These are phyloP conservation scores for Entosphenus tridentatus DNA, from an alignment of 2,113 vertebrate genomes.

Conservation along the genomic window DNA sequence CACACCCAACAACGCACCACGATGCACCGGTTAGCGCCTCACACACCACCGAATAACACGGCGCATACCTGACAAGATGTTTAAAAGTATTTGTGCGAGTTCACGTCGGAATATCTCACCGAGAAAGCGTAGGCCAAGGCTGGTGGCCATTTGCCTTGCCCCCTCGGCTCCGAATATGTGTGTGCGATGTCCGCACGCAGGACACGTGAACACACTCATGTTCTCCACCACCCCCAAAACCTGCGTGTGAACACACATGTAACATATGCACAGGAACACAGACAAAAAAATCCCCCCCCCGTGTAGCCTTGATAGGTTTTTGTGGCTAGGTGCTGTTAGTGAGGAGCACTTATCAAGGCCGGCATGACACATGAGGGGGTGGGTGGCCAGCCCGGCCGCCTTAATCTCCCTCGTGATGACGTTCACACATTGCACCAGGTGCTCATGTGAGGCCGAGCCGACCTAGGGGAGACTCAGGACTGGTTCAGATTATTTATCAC, in stretches of 20 bases:
- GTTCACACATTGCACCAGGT: no score
- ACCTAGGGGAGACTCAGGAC: no score
- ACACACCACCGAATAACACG: conserved; percentile 18
- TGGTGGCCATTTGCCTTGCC: conserved; percentile 36
- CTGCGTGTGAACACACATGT: conserved; percentile 19
- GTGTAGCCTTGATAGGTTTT: no score
- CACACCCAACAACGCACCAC: conserved; percentile 8
- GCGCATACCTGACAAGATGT: conserved; percentile 17
- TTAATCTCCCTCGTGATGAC: no score
- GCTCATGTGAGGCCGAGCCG: no score
- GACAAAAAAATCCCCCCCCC: no score
- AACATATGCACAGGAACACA: no score
- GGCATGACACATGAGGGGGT: no score
- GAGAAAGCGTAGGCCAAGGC: conserved; percentile 41
- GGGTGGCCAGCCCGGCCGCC: no score
- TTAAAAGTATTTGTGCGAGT: conserved; percentile 13
- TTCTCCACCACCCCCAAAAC: conserved; percentile 83
- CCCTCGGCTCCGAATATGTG: conserved; percentile 81
- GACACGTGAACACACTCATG: conserved; percentile 93
- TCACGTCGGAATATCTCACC: conserved; percentile 26
- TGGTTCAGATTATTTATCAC: no score
- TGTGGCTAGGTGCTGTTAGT: no score
- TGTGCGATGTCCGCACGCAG: conserved; percentile 60
- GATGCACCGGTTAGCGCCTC: conserved; percentile 16
- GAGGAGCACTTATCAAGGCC: no score